Evolutionary conservation across 1,140 invertebrate genomes (phyloP), one percentile per base, ranked within the genome.

Genomic region (Caenorhabditis briggsae): DNA sequence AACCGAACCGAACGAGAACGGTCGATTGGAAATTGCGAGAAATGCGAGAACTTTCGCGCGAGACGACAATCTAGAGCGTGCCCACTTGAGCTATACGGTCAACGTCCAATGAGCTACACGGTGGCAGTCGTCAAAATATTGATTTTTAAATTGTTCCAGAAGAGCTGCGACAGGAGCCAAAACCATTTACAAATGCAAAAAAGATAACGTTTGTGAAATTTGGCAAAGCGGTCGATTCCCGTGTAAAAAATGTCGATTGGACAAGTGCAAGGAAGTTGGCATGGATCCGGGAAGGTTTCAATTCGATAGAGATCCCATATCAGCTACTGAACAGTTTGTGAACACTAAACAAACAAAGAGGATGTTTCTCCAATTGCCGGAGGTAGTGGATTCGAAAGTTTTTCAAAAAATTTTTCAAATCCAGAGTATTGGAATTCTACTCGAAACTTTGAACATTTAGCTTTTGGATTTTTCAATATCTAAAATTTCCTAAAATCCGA

Each of bases 231-330:
- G 70, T 12, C 16, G 70, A n/a, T 78, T 50, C 46, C 20, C 5
- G 5, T 78, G 70, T n/a, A 78, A 78, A 78, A 78, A 78, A 20
- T 78, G 70, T 50, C 70, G 70, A n/a, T n/a, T 78, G n/a, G 70
- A 78, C 46, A 78, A 41, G 20, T 78, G 70, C 14, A 78, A 78
- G 14, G 70, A 48, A n/a, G 46, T 78, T 53, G 70, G 70, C 5
- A 78, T 78, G 70, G 70, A 78, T 78, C 70, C 70, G 9, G 70
- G 70, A 78, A 78, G 43, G 20, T 78, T 78, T 50, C 70, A 78
- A 78, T 78, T 78, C 14, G 70, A 78, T 78, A 16, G 70, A 53
- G 70, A 78, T 12, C 70, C 46, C 7, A 48, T 78, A 78, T 78
- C 70, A 23, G 70, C 70, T 9, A 78, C 70, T 1, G 46, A 70